Evolutionary conservation across 2,797 vertebrate species (phyloP).

Genomic region (Cuculus canorus): DNA sequence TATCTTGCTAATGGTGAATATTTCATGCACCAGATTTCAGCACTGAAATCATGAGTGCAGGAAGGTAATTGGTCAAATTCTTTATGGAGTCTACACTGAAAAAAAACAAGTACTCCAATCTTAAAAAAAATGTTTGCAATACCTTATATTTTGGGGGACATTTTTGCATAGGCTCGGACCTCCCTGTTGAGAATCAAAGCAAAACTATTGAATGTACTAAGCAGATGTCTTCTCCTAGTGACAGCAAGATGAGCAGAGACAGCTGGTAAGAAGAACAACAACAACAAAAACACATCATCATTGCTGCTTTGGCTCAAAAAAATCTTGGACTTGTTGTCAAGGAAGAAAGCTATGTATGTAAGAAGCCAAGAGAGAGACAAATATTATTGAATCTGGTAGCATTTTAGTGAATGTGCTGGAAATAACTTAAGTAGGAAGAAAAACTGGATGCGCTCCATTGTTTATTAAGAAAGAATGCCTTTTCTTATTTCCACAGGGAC

Average conservation of each 20-base stretch:
- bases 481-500: slow-evolving; percentile 42
- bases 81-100: neutral
- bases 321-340: slow-evolving; percentile 66
- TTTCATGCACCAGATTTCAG: neutral
- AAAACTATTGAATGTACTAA: slow-evolving; percentile 50
- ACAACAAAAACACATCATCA: slow-evolving; percentile 64
- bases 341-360: slow-evolving; percentile 54
- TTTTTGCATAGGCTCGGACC: slow-evolving; percentile 35
- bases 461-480: slow-evolving; percentile 56
- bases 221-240: slow-evolving; percentile 57
- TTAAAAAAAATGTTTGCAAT: slow-evolving; percentile 8
- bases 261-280: slow-evolving; percentile 69
- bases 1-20: neutral
- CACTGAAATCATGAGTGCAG: neutral
- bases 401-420: slow-evolving; percentile 58
- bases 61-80: neutral
- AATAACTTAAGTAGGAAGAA: slow-evolving; percentile 59
- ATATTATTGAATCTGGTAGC: slow-evolving; percentile 59
- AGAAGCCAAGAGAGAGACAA: slow-evolving; percentile 65
- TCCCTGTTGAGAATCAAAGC: slow-evolving; percentile 43
- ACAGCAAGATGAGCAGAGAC: slow-evolving; percentile 67
- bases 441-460: slow-evolving; percentile 33
- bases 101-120: neutral
- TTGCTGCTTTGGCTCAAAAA: slow-evolving; percentile 56
- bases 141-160: neutral